Evolutionary conservation across 92 coral and sea anemone species (phyloP), one percentile per base, ranked within the genome.

Genomic region (Ricordea florida): DNA sequence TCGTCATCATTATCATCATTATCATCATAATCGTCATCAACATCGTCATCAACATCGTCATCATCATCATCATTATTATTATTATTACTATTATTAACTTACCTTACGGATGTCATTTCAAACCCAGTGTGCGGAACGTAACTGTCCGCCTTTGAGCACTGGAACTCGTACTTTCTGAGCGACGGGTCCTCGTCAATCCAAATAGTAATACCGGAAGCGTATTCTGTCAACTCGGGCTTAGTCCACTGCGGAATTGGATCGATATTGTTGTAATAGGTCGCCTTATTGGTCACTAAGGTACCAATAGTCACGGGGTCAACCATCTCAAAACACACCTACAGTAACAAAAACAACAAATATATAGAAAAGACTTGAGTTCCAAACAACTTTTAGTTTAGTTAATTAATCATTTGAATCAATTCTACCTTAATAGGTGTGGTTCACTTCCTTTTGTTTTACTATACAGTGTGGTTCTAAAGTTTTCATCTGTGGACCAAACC

Each of bases 111-210:
- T 22, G 65, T 66, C 51, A 92, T 50, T n/a, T 64, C 74, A 56
- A 74, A 89, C 11, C 87, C 89, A 37, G 64, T 35, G 21, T 45
- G 38, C 32, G 99, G 97, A 15, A 78, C 79, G 36, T 92, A 96
- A 40, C 76, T 64, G 26, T 80, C 85, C 18, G 97, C 74, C 25
- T 37, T 78, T 17, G 84, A 72, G 33, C 86, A 65, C 43, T 82
- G 90, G 80, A 96, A 96, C 77, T 96, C 99, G 18, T 92, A 92
- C 51, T 89, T 91, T 37, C 85, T 84, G n/a, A 88, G 79, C 10
- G 10, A 5, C 30, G 34, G 69, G 14, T 66, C 32, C 30, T 76
- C 85, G 64, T 94, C 98, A 69, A 94, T 47, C 45, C 94, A 87
- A 73, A 96, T 92, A 16, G 92, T 46, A 14, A 96, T 66, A 0